Conservation (phyloP, 2,113 vertebrate species). For the Aleadryas rufinucha region DNA sequence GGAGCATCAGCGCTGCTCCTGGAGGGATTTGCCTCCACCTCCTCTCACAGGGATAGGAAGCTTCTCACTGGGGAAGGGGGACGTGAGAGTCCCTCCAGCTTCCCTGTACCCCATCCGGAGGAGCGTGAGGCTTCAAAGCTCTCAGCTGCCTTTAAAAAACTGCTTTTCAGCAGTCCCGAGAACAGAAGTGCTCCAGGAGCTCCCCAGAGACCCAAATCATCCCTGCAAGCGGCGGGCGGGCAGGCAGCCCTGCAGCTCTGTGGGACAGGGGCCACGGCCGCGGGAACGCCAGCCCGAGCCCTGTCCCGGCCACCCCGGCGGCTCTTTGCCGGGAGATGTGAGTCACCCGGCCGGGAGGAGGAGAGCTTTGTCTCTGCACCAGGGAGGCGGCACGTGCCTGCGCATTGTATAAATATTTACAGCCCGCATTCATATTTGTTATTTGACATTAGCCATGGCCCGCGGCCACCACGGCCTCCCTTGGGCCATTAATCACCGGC, state of each 20-base stretch:
- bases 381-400: slow-evolving; percentile 43
- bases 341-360: background rate
- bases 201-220: background rate
- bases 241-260: background rate
- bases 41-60: background rate
- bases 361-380: slow-evolving; percentile 19
- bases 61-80: background rate
- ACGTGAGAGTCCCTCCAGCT: background rate
- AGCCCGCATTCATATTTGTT: slow-evolving; percentile 64
- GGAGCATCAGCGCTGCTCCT: background rate
- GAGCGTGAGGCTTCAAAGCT: background rate
- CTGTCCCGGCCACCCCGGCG: background rate
- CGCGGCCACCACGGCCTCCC: slow-evolving; percentile 46
- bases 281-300: background rate
- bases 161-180: background rate
- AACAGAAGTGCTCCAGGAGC: background rate
- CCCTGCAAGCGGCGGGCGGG: background rate
- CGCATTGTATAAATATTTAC: slow-evolving; percentile 64
- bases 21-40: background rate
- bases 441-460: slow-evolving; percentile 61
- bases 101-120: background rate
- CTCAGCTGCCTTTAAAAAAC: background rate
- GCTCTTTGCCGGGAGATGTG: background rate
- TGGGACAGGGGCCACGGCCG: background rate
- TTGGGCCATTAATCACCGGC: slow-evolving; percentile 30